A percentile compares a stretch with the other conserved stretches of the same genome.
Conservation (phyloP, 1,140 invertebrate species). For the Temnothorax curvispinosus region DNA sequence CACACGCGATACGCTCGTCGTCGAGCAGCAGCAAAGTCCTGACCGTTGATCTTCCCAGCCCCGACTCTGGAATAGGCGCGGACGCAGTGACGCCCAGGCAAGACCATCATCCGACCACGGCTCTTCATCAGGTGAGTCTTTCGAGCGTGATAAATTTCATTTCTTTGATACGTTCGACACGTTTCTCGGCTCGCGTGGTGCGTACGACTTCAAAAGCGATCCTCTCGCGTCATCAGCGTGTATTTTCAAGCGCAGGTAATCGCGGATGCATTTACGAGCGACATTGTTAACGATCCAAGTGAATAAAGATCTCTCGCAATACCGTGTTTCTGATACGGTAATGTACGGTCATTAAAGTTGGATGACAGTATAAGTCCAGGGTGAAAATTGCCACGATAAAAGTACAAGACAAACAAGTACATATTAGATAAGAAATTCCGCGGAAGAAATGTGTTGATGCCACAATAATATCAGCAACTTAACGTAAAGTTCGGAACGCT, state of each 20-base stretch:
- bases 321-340: neutral
- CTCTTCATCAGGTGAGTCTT: conserved; percentile 92
- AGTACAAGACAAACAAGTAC: neutral
- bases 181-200: neutral
- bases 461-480: neutral
- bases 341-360: neutral
- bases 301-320: neutral
- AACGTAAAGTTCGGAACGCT: neutral
- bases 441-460: neutral
- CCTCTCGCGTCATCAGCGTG: no score
- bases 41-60: conserved; percentile 96
- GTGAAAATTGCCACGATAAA: neutral
- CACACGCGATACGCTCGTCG: conserved; percentile 83
- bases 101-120: conserved; percentile 89
- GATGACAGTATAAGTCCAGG: neutral
- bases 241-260: neutral
- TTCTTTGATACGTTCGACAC: neutral
- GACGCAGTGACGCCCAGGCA: conserved; percentile 96
- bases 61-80: conserved; percentile 96
- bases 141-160: neutral
- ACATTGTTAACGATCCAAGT: neutral
- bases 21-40: conserved; percentile 90
- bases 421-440: neutral
- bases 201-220: neutral
- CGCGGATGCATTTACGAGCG: conserved; percentile 21